Conservation (phyloP, 2,888 invertebrate species). For the Spatulosminthurus flaviceps region DNA sequence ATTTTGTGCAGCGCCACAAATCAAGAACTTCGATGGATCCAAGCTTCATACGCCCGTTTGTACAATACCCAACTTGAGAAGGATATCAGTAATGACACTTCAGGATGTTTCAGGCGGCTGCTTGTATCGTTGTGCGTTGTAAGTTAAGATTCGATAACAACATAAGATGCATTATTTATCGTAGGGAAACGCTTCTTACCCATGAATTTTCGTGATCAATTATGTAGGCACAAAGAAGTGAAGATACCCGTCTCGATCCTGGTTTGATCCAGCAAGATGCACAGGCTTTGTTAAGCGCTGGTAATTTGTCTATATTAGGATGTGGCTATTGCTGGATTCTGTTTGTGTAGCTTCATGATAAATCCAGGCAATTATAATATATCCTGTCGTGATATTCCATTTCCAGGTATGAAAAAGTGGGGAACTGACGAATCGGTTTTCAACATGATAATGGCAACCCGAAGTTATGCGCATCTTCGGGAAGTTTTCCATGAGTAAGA, state of each 20-base stretch:
- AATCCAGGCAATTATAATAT: too few relatives aligned
- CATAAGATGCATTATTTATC: too few relatives aligned
- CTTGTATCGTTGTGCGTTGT: conserved; percentile 85
- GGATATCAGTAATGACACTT: conserved; percentile 86
- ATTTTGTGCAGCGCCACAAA: conserved; percentile 88
- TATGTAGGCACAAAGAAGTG: conserved; percentile 78
- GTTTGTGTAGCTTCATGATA: too few relatives aligned
- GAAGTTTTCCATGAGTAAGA: conserved; percentile 85
- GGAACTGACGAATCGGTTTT: conserved; percentile 90
- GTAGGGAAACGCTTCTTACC: too few relatives aligned
- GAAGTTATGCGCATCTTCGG: conserved; percentile 88
- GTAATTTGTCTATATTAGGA: conserved; percentile 66
- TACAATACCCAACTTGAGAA: conserved; percentile 72
- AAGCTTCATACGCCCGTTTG: conserved; percentile 76
- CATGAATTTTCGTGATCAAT: not conserved
- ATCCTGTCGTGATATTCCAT: too few relatives aligned
- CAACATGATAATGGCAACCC: conserved; percentile 82
- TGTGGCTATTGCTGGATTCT: not conserved
- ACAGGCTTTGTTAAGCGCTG: conserved; percentile 78
- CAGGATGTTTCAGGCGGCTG: conserved; percentile 88
- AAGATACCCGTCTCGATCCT: conserved; percentile 78
- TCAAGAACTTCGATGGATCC: conserved; percentile 81
- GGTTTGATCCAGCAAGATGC: conserved; percentile 82
- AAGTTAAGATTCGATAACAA: too few relatives aligned
- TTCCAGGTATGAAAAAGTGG: conserved; percentile 74